Percentiles rank a stretch among this genome's conserved stretches.
Conservation (phyloP, 2,797 vertebrate species). For the Arctocebus calabarensis region DNA sequence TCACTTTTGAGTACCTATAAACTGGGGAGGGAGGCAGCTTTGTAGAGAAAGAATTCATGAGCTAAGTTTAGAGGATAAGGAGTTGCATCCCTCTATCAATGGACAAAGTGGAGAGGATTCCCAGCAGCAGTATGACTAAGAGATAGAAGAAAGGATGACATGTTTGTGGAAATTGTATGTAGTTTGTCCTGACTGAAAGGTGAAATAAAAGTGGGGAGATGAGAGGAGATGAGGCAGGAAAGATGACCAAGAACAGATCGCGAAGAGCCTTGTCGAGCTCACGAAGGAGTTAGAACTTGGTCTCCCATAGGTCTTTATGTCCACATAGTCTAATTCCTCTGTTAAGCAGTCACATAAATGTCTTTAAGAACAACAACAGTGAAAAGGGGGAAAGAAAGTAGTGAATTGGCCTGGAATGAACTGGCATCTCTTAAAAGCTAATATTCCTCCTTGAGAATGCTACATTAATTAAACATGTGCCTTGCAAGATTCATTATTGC, state of each 20-base stretch:
- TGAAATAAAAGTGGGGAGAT: not conserved
- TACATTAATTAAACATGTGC: conserved; percentile 69
- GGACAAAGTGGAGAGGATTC: conserved; percentile 19
- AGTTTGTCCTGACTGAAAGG: not conserved
- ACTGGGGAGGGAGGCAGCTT: not conserved
- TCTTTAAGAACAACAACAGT: conserved; percentile 58
- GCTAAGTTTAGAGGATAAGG: conserved; percentile 36
- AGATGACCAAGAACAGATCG: not conserved
- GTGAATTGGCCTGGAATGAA: conserved; percentile 69
- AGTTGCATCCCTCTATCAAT: conserved; percentile 28
- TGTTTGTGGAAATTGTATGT: not conserved
- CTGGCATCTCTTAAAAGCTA: conserved; percentile 73
- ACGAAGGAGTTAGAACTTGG: not conserved
- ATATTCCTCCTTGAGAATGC: conserved; percentile 62
- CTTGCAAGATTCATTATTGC: conserved; percentile 82
- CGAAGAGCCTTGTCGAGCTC: not conserved
- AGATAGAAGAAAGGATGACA: not conserved
- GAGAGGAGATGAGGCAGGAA: not conserved
- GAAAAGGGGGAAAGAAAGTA: conserved; percentile 45
- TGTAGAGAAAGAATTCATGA: not conserved
- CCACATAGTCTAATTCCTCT: conserved; percentile 45
- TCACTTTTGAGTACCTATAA: conserved; percentile 12
- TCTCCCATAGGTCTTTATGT: not conserved
- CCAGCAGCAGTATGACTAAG: not conserved
- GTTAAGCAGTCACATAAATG: conserved; percentile 43